Evolutionary conservation across 1,140 invertebrate genomes (phyloP), one percentile per base, ranked within the genome.

Genomic region (Matsumurasca onukii): DNA sequence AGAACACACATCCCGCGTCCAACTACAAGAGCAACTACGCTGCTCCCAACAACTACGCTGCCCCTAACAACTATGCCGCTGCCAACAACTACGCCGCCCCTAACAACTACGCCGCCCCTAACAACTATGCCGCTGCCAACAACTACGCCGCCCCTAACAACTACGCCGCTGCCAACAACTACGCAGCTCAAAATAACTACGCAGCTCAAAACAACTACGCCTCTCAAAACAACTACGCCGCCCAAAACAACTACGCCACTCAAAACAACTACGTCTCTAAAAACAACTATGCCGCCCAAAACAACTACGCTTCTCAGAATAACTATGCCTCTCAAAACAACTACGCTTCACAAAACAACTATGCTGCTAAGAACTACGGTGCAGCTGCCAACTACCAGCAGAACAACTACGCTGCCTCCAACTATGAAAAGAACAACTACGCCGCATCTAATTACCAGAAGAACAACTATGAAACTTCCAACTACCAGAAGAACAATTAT

Each of bases 141-240:
- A 52, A 52, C n/a, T 65, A 65, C 31, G 31, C 22, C 30, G 31
- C 62, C 20, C 62, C 31, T n/a, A 52, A 52, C 22, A 62, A 62
- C 9, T 45, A 45, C 34, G 34, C 9, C 9, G 34, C 34, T 17
- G 9, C 34, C 17, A 45, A 45, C 9, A 12, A 45, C 34, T 3
- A 5, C 5, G 49, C 5, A 5, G 12, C 12, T 20, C 12, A 3
- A 3, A 52, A 52, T 22, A 52, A 52, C n/a, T 65, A 65, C 31
- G 31, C 22, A 5, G 31, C 62, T 31, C 62, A 20, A 22, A 52
- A 52, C 22, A 62, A 62, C 9, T 45, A 45, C 34, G 34, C 9
- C 9, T 9, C 34, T 17, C 34, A 9, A 12, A 45, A 45, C 9
- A 12, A 45, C 34, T 3, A 5, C 5, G 49, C 5, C 20, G 12